Conservation (phyloP, 2,797 vertebrate genomes). For the Sebastes matsubarae region DNA sequence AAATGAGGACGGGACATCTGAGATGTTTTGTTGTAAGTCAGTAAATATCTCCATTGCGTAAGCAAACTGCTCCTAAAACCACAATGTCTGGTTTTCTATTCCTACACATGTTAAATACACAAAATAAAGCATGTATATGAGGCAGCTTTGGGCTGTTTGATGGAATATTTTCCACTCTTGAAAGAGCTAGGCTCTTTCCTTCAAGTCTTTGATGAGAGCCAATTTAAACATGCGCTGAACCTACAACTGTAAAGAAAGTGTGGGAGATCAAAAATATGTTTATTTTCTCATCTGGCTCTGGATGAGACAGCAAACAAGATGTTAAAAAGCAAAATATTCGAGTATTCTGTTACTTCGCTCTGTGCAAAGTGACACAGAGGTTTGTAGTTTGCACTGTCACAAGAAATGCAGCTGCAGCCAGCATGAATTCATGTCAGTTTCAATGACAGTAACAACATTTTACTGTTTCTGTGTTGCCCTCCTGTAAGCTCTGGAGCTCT, state of each 20-base stretch:
- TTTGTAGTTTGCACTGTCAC: neutral
- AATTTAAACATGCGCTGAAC: slow-evolving; percentile 11
- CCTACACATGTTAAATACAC: slow-evolving; percentile 41
- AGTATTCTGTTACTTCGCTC: neutral
- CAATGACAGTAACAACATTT: neutral
- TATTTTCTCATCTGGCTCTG: neutral
- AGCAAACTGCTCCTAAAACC: slow-evolving; percentile 54
- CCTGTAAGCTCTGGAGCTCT: neutral
- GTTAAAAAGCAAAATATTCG: neutral
- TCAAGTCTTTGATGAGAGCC: slow-evolving; percentile 28
- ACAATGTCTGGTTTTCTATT: slow-evolving; percentile 56
- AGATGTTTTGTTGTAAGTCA: slow-evolving; percentile 41
- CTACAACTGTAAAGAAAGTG: neutral
- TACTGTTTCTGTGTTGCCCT: neutral
- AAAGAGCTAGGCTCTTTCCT: slow-evolving; percentile 20
- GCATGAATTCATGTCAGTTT: neutral
- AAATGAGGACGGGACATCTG: slow-evolving; percentile 29
- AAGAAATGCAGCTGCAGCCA: neutral
- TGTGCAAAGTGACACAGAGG: neutral
- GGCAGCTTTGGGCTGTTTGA: slow-evolving; percentile 4
- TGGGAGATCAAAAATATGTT: neutral
- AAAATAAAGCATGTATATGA: slow-evolving; percentile 42
- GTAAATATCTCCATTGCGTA: slow-evolving; percentile 49
- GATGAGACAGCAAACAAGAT: neutral
- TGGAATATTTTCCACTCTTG: slow-evolving; percentile 1